A percentile compares a stretch with the other conserved stretches of the same genome.
These are phyloP conservation scores for Squalus acanthias DNA, from an alignment of 2,797 vertebrate species.

Conservation along the genomic window DNA sequence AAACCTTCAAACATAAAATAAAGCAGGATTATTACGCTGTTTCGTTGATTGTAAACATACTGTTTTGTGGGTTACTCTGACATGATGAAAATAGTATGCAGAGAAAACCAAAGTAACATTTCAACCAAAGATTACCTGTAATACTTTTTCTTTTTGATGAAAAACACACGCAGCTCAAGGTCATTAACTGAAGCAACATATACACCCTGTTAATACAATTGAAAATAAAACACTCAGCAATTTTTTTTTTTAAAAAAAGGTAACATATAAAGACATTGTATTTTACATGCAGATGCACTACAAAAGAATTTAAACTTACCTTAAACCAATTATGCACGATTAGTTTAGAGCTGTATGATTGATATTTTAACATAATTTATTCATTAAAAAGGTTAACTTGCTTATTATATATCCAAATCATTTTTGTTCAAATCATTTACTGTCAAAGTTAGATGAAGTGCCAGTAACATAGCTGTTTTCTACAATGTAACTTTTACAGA, in stretches of 20 bases:
- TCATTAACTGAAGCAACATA: constrained; percentile 71
- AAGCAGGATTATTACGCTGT: neutral
- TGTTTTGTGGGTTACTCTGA: neutral
- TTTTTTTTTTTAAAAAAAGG: neutral
- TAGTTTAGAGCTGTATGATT: neutral
- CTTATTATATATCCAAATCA: neutral
- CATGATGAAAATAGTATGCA: neutral
- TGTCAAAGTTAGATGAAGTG: neutral
- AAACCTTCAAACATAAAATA: constrained; percentile 61
- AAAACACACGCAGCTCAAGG: constrained; percentile 68
- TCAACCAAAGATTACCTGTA: constrained; percentile 63
- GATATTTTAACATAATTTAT: neutral
- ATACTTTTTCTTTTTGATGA: constrained; percentile 74
- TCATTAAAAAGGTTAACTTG: neutral
- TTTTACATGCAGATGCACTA: neutral
- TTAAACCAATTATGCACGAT: neutral
- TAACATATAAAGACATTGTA: constrained; percentile 15
- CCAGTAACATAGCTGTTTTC: neutral
- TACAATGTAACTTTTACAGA: neutral
- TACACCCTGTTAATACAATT: constrained; percentile 59
- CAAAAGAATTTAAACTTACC: neutral
- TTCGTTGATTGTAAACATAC: neutral
- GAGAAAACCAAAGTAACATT: neutral
- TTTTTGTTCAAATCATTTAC: neutral
- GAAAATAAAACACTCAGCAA: neutral